Evolutionary conservation across 1,140 invertebrate species (phyloP), one percentile per base, ranked within the genome.

Genomic region (Habropoda laboriosa): DNA sequence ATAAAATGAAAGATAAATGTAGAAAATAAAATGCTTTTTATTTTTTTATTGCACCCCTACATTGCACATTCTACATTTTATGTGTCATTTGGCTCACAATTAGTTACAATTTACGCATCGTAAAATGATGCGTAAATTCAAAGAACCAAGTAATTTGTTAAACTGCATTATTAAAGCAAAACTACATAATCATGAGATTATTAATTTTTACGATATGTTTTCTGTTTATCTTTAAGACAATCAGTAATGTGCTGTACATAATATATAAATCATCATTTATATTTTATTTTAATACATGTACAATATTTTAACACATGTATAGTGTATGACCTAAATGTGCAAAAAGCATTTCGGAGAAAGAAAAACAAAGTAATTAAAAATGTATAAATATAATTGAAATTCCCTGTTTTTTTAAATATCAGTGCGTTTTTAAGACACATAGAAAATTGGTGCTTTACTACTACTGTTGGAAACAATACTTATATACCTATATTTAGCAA

Each of bases 11-110:
- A 38, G 5, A 47, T 68, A 35, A 61, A 72, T 49, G 35, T 74
- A 79, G 45, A 84, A 82, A 84, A 84, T 84, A 84, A 79, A 82
- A 64, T 68, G 66, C 61, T 70, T 24, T 82, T 84, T 79, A 84
- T 84, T 82, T 67, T 30, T 40, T 70, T 73, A 60, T 73, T 74
- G 47, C 72, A 83, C 38, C 13, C 53, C n/a, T n/a, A n/a, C n/a
- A n/a, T n/a, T n/a, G n/a, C 27, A 74, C 78, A 24, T 35, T 68
- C 32, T 82, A 78, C 57, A 68, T 76, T 49, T 42, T 27, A 82
- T 61, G 13, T 55, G 35, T 30, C 53, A 42, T 53, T 77, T 38
- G 47, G 35, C 5, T 75, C 13, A 45, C n/a, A n/a, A n/a, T n/a
- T n/a, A n/a, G 21, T 67, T 58, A 67, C n/a, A 66, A 75, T 55